phyloP scores from a whole-genome alignment of 2,797 vertebrate species.

The Poecilia gillii region DNA sequence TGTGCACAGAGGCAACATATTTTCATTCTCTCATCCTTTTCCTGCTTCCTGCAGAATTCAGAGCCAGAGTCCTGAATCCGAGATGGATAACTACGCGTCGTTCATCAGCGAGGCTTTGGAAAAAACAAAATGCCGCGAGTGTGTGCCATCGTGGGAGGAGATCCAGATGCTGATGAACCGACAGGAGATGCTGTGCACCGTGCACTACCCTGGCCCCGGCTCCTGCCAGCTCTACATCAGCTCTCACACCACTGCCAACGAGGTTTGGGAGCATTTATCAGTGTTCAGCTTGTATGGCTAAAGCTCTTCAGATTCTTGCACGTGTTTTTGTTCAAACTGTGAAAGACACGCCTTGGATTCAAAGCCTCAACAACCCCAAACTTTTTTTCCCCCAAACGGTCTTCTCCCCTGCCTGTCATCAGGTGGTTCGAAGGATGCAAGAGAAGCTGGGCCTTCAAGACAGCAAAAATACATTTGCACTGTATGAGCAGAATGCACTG shows the following conservation, averaged over 20 bases:
- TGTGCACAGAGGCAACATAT: background rate
- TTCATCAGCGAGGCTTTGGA: constrained; percentile 91
- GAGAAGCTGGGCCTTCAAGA: constrained; percentile 88
- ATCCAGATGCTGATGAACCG: constrained; percentile 90
- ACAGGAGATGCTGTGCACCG: constrained; percentile 89
- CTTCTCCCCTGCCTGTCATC: constrained; percentile 12
- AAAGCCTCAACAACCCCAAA: background rate
- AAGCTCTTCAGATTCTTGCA: constrained; percentile 11
- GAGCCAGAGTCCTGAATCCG: constrained; percentile 84
- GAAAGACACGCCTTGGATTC: background rate
- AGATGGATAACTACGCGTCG: constrained; percentile 91
- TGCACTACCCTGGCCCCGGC: constrained; percentile 89
- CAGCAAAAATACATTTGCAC: constrained; percentile 90
- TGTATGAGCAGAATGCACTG: constrained; percentile 88
- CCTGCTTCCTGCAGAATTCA: constrained; percentile 82
- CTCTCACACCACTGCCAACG: constrained; percentile 93
- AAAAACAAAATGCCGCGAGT: constrained; percentile 89
- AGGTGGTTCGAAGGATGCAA: constrained; percentile 91
- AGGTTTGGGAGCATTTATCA: constrained; percentile 81
- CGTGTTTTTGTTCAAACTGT: constrained; percentile 12
- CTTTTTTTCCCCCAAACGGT: background rate
- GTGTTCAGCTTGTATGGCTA: constrained; percentile 14
- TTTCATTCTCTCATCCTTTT: constrained; percentile 20
- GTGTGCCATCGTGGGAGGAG: constrained; percentile 94
- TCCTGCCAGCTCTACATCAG: constrained; percentile 90